Evolutionary conservation across 2,797 vertebrate genomes (phyloP), one percentile per base, ranked within the genome.

Genomic region (Heterohyrax brucei): DNA sequence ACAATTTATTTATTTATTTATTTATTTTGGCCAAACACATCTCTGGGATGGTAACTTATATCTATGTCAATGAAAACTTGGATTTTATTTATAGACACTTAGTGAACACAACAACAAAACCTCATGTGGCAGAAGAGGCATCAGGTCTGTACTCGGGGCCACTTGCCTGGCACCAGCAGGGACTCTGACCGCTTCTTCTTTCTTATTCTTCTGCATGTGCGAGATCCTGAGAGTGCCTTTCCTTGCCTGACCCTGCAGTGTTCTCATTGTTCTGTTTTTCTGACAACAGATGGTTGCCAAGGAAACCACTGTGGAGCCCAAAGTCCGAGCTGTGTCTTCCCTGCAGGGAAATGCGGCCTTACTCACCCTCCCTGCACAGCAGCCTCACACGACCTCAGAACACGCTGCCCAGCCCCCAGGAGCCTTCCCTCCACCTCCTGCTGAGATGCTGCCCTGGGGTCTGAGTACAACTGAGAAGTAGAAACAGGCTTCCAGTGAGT

Each of bases 231-330:
- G 24, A 76, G 84, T 21, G 70, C 80, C 91, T 94, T 33, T 79
- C 79, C 92, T 86, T 13, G 13, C 62, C 75, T 83, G 95, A 83
- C 82, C 86, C 90, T 44, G 5, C 56, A 1, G 1, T 46, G 88
- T 87, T 82, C 87, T 89, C 68, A 9, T 80, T 44, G 84, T 62
- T 91, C 92, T 96, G 96, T 88, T 89, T 95, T 89, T 50, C 80
- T 64, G 92, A 95, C 93, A 97, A 96, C 88, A 91, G 30, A 93
- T 48, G 28, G 85, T 95, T 94, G 56, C 72, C 86, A 19, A 72
- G 95, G 96, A 87, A 93, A 96, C 90, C 56, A 4, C 78, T 28
- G 44, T 1, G 7, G 30, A 75, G 73, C 56, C 70, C 81, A 9
- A 8, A 90, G 81, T 59, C 68, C 59, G 80, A 50, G 50, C n/a